Conservation (phyloP, 2,113 vertebrate genomes). For the Xenopus tropicalis region UCB_Xtro_10.0 CM004449.2:40944501-40945000, state of each 20-base stretch:
- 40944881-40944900: background rate
- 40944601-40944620: constrained; percentile 11
- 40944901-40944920: no score
- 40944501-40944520: no score
- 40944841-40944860: background rate
- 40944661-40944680: constrained; percentile 11
- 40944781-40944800: no score
- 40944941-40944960: no score
- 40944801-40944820: background rate
- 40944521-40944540: background rate
- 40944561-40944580: constrained; percentile 21
- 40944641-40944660: constrained; percentile 14
- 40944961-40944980: no score
- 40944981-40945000: no score
- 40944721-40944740: no score
- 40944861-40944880: background rate
- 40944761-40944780: no score
- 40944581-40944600: background rate
- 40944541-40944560: background rate
- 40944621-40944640: background rate
- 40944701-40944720: no score
- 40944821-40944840: background rate
- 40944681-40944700: constrained; percentile 11
- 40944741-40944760: no score
- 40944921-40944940: no score